Evolutionary conservation across 2,797 vertebrate species (phyloP).

Genomic region (Pseudochromis fuscus): DNA sequence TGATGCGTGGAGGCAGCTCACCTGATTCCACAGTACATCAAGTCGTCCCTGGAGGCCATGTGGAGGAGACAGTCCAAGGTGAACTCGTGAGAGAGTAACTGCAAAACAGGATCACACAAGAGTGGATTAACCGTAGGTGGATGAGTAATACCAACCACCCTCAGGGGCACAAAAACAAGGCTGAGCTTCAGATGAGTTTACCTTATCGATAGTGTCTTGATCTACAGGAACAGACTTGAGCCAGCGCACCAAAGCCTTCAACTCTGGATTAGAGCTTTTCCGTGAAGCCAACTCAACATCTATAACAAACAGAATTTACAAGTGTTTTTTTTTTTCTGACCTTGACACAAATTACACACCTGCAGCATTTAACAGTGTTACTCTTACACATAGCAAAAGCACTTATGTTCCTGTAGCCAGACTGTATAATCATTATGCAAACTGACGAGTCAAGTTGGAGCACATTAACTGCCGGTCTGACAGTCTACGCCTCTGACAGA

Average conservation of each 20-base stretch:
- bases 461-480: slow-evolving; percentile 35
- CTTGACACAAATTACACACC: not conserved
- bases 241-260: slow-evolving; percentile 84
- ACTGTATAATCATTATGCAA: slow-evolving; percentile 51
- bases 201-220: slow-evolving; percentile 84
- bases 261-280: slow-evolving; percentile 60
- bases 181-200: slow-evolving; percentile 61
- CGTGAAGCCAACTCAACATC: slow-evolving; percentile 29
- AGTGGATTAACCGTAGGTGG: slow-evolving; percentile 19
- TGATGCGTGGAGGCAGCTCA: slow-evolving; percentile 65
- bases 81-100: slow-evolving; percentile 89
- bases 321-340: slow-evolving; percentile 7
- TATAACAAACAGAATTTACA: slow-evolving; percentile 32
- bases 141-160: slow-evolving; percentile 22
- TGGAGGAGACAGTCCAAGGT: slow-evolving; percentile 86
- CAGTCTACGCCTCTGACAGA: slow-evolving; percentile 38
- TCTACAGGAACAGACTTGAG: slow-evolving; percentile 84
- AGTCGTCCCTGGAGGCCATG: slow-evolving; percentile 87
- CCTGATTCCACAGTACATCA: slow-evolving; percentile 89
- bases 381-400: slow-evolving; percentile 5
- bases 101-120: slow-evolving; percentile 37
- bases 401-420: not conserved
- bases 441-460: slow-evolving; percentile 51
- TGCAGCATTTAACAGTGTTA: not conserved
- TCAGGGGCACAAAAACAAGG: not conserved